Evolutionary conservation across 2,888 invertebrate species (phyloP), one percentile per base, ranked within the genome.

Genomic region (Eueremaeus valkanovi): DNA sequence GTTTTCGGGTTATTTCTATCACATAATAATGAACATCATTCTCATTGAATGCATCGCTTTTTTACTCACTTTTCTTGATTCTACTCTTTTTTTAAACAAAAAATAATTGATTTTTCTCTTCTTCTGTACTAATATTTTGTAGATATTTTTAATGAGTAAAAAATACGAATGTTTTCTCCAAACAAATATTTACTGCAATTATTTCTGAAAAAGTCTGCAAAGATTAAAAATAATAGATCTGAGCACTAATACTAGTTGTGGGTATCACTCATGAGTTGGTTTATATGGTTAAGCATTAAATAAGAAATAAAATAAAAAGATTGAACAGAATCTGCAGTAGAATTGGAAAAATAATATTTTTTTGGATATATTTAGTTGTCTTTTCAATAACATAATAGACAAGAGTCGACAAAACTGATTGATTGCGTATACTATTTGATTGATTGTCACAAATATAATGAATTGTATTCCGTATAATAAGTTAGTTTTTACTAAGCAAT

Each of bases 391-490:
- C 11, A 21, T n/a, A 18, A 11, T 27, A 55, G 55, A 55, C 55
- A 55, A 24, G 21, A 55, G 55, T 55, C 55, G 24, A 27, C 21
- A 21, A n/a, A 55, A 55, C 27, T 55, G 55, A 55, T 55, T 55
- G 55, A 55, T 55, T 55, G 55, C 55, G n/a, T 55, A 45, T 45
- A 55, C 16, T 27, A 9, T 55, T 61, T 61, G 61, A 31, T 31
- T 61, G 61, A 61, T 61, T 61, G 61, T 21, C 9, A 24, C 27
- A 21, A 24, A 24, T 45, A 18, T 45, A 45, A 45, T 45, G 45
- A 45, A 45, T 45, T 45, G 3, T 45, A 16, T 2, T 45, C 45
- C 18, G 13, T n/a, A n/a, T n/a, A n/a, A n/a, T n/a, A n/a, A n/a
- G n/a, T n/a, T n/a, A n/a, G n/a, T n/a, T n/a, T n/a, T n/a, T n/a